Percentiles rank a stretch among this genome's conserved stretches.
phyloP scores from a whole-genome alignment of 23 tunicate species.

The Styela clava region DNA sequence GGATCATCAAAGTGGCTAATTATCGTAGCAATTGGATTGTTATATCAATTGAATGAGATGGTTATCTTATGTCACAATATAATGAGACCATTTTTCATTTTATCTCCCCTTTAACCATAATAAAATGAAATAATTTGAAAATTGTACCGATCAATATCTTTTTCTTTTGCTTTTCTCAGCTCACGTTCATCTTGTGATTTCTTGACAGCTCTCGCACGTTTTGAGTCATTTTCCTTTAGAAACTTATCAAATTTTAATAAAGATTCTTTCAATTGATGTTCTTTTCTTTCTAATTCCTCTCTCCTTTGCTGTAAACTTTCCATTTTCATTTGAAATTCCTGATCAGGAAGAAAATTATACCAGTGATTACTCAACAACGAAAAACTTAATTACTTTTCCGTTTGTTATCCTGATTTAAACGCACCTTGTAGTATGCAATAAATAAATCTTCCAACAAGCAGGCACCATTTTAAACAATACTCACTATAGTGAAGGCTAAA shows the following conservation, averaged over 20 bases:
- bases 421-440: background rate
- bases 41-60: no score
- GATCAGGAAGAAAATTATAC: no score
- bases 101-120: no score
- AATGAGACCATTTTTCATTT: no score
- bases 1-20: no score
- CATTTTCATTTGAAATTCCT: conserved; percentile 98
- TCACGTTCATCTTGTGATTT: conserved; percentile 89
- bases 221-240: conserved; percentile 95
- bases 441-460: background rate
- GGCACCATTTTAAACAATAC: no score
- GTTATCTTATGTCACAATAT: no score
- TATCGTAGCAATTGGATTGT: no score
- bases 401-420: background rate
- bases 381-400: background rate
- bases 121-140: no score
- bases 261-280: conserved; percentile 91
- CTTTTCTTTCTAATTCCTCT: conserved; percentile 92
- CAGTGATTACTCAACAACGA: background rate
- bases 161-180: conserved; percentile 62
- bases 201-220: conserved; percentile 87
- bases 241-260: conserved; percentile 92
- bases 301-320: conserved; percentile 95
- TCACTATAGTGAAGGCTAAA: no score
- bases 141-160: conserved; percentile 59